Conservation (phyloP, 2,888 invertebrate species). For the Caradrina kadenii region DNA sequence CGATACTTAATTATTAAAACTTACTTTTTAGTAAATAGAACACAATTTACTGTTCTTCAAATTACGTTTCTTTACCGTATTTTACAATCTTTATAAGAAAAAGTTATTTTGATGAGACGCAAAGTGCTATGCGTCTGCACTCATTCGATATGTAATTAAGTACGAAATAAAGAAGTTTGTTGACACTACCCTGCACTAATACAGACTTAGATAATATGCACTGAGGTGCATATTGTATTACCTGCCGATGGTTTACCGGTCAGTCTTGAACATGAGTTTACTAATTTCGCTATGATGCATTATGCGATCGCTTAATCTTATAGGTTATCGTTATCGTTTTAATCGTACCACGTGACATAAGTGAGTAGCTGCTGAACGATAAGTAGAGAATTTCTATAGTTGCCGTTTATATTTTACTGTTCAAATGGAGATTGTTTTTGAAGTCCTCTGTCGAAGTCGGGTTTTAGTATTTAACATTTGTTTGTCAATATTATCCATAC, state of each 20-base stretch:
- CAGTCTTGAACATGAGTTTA: background rate
- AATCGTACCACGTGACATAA: constrained; percentile 6
- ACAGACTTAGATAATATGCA: background rate
- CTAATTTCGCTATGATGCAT: constrained; percentile 6
- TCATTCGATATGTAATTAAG: background rate
- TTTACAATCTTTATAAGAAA: too few species aligned
- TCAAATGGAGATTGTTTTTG: background rate
- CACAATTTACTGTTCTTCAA: too few species aligned
- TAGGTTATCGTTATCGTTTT: background rate
- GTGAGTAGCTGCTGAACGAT: background rate
- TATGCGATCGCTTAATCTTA: background rate
- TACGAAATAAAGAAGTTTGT: background rate
- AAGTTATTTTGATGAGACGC: too few species aligned
- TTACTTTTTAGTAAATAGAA: too few species aligned
- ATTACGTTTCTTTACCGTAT: too few species aligned
- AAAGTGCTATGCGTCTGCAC: background rate
- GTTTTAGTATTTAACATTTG: too few species aligned
- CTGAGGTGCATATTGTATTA: background rate
- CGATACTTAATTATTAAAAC: too few species aligned
- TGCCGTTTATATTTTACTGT: background rate
- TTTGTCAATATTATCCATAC: too few species aligned
- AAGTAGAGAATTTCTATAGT: background rate
- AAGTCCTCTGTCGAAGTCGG: background rate
- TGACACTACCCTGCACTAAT: background rate
- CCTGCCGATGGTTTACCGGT: background rate